Base-by-base conservation (phyloP, 2,113 vertebrate species). In the Platysteira castanea region DNA sequence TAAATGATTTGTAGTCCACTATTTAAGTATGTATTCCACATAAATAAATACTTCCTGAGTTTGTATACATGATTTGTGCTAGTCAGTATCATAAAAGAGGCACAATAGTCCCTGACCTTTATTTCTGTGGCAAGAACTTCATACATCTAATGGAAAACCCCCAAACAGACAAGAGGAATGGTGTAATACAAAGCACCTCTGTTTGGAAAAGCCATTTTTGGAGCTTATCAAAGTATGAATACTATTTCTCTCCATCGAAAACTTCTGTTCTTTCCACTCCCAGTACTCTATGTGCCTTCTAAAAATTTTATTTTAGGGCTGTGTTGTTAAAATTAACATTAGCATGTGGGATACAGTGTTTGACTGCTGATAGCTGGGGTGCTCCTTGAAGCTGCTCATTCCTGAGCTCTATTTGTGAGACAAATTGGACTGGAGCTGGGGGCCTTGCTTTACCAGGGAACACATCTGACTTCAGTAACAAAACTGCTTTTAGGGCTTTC, bases 21-120 rank as follows among this genome's bases (percentile, higher is more conserved):
- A 57, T 94, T 94, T 94, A 89, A 95, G 85, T 81, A 92, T 50
- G 74, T 91, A 93, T 92, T 89, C 61, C 79, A 88, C 85, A 95
- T 57, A 95, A 88, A 96, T 81, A 96, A 96, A 96, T 90, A 91
- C 76, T 95, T 97, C 93, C 90, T 91, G 77, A 49, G 81, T 95
- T 94, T 94, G 74, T 84, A 59, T 69, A 95, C 78, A 77, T 1
- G 18, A 87, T 69, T 95, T 86, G 64, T 88, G 64, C 74, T 84
- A 94, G 71, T 79, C 89, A 90, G 64, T 92, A 95, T 89, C 78
- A 93, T 93, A 95, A 97, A 92, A 87, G 69, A 90, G 47, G 56
- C 54, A 94, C 83, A 90, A 79, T 68, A 83, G 57, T 44, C 64
- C 75, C 94, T 90, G 82, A 71, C 21, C 88, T 94, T 88, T 93